phyloP scores from a whole-genome alignment of 2,797 vertebrate species.

The Helicolenus hilgendorfi region DNA sequence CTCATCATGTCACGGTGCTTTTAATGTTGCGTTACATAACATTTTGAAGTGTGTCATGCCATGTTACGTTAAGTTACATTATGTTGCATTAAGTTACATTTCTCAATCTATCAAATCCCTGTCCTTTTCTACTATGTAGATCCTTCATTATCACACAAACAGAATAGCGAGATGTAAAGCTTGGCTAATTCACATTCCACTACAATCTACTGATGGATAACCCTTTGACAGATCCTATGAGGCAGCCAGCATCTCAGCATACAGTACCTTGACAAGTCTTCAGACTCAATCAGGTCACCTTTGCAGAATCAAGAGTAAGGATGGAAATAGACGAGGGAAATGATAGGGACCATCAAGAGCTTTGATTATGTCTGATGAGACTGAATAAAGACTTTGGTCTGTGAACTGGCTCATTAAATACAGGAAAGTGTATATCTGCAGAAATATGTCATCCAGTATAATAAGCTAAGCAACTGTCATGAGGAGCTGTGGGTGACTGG shows the following conservation, averaged over 20 bases:
- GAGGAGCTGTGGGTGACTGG: constrained; percentile 14
- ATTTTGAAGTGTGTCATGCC: too few species aligned
- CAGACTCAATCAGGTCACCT: constrained; percentile 32
- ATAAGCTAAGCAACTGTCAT: constrained; percentile 38
- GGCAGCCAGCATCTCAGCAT: constrained; percentile 11
- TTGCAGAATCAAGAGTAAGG: constrained; percentile 7
- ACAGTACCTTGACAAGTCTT: constrained; percentile 17
- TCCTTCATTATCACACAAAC: constrained; percentile 36
- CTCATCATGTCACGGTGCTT: too few species aligned
- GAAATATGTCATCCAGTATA: constrained; percentile 25
- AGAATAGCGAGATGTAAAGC: constrained; percentile 35
- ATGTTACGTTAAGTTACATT: background rate
- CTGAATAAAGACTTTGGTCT: background rate
- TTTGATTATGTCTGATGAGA: constrained; percentile 16
- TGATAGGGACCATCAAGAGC: constrained; percentile 3
- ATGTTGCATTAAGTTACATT: background rate
- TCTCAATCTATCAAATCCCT: constrained; percentile 5
- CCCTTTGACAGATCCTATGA: constrained; percentile 20
- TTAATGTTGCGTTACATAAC: too few species aligned
- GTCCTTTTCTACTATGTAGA: constrained; percentile 10
- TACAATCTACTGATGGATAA: constrained; percentile 25
- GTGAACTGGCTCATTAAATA: constrained; percentile 17
- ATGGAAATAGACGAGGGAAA: constrained; percentile 13
- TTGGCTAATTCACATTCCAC: constrained; percentile 33
- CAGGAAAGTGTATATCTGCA: constrained; percentile 6